phyloP scores from a whole-genome alignment of 2,888 invertebrate species.

The Athripsodes cinereus region DNA sequence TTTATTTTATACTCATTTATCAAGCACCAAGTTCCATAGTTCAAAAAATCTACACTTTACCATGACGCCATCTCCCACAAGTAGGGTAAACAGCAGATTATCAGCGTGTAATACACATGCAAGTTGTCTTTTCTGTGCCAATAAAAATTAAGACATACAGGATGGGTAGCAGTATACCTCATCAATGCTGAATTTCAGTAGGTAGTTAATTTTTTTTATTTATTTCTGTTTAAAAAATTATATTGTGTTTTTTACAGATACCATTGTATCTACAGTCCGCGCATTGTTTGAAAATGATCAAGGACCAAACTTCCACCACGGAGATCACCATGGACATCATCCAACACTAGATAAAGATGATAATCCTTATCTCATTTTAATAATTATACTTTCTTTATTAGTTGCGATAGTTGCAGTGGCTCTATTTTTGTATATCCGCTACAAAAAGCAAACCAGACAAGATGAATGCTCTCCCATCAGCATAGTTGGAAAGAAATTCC shows the following conservation, averaged over 20 bases:
- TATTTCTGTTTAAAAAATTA: not conserved
- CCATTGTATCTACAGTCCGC: slow-evolving; percentile 3
- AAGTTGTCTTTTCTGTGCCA: too few species aligned
- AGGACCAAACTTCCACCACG: not conserved
- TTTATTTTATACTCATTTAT: too few species aligned
- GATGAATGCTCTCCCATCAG: slow-evolving; percentile 5
- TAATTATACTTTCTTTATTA: slow-evolving; percentile 18
- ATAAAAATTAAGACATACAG: too few species aligned
- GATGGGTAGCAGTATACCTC: too few species aligned
- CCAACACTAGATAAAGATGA: slow-evolving; percentile 1
- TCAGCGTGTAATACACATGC: too few species aligned
- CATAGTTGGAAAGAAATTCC: slow-evolving; percentile 14
- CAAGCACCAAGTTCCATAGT: too few species aligned
- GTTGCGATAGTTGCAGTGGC: slow-evolving; percentile 17
- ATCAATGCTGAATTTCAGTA: too few species aligned
- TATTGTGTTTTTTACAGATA: slow-evolving; percentile 4
- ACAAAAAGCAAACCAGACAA: slow-evolving; percentile 8
- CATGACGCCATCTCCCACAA: too few species aligned
- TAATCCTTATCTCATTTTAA: slow-evolving; percentile 18
- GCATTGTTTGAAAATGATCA: not conserved
- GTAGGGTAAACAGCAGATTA: too few species aligned
- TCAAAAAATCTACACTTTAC: too few species aligned
- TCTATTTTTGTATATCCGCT: slow-evolving; percentile 15
- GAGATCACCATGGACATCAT: not conserved
- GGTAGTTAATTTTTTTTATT: not conserved